Percentiles rank a stretch among this genome's conserved stretches.
phyloP scores from a whole-genome alignment of 2,797 vertebrate genomes.

The Gorsachius magnificus region DNA sequence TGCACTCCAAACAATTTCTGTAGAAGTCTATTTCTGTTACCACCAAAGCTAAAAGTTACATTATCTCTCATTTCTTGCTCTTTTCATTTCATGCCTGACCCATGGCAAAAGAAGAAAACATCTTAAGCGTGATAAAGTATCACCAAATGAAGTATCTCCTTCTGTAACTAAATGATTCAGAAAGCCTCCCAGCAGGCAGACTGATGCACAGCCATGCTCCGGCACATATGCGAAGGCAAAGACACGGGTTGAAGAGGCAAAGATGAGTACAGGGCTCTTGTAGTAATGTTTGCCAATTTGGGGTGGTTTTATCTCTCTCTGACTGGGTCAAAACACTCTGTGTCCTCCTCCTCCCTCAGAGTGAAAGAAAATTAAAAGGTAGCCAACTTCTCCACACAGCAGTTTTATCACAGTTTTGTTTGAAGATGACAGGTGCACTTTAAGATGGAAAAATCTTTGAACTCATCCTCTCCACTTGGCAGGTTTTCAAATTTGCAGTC shows the following conservation, averaged over 20 bases:
- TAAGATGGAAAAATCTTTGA: background rate
- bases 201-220: background rate
- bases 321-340: background rate
- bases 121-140: background rate
- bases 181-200: background rate
- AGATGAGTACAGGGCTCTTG: background rate
- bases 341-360: background rate
- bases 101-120: background rate
- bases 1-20: background rate
- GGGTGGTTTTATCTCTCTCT: background rate
- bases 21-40: background rate
- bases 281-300: background rate
- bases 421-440: conserved; percentile 2
- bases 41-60: background rate
- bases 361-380: background rate
- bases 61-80: background rate
- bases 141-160: background rate
- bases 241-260: background rate
- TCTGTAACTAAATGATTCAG: background rate
- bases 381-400: background rate
- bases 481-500: background rate
- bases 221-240: background rate
- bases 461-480: background rate
- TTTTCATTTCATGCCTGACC: background rate
- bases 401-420: background rate